Evolutionary conservation across 2,888 invertebrate genomes (phyloP), one percentile per base, ranked within the genome.

Genomic region (Ctenicera cuprea): DNA sequence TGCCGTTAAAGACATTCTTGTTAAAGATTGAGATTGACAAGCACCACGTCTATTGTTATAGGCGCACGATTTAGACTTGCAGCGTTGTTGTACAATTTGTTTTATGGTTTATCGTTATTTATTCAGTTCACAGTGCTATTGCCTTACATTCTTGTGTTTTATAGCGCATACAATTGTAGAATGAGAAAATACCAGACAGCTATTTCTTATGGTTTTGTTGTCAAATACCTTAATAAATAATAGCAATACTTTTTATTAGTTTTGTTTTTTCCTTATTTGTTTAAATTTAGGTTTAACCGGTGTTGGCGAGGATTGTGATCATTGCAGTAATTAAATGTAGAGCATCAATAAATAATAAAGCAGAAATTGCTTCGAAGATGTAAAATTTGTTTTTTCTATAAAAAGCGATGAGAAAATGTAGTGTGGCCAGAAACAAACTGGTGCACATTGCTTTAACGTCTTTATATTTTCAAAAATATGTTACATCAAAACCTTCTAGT

Each of bases 121-220:
- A 71, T 71, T 71, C 71, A 71, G 71, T 59, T 37, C 64, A 59
- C 71, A 57, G 57, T 65, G 22, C 57, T 37, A 26, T 38, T 65
- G 59, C 50, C 64, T 71, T 71, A 71, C 66, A 66, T 66, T 66
- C 66, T 54, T 66, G 38, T 38, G 61, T 33, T 68, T 68, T 57
- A 67, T 67, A 30, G 57, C 52, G 20, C 67, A 59, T 43, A 54
- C 52, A 66, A 41, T 59, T 59, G 59, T 59, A 37, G 16, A 59
- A 59, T 18, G 18, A 38, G 59, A 18, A 59, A 59, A 37, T 59
- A 37, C 59, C 18, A 16, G 18, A 3, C 16, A 3, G 20, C 20
- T 7, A 4, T 14, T 43, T 43, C 41, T 1, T 43, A 14, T 14
- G 12, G 38, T 43, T 43, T 43, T n/a, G 41, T 43, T 12, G 2